phyloP scores from a whole-genome alignment of 2,113 vertebrate genomes.

The Tympanuchus pallidicinctus region DNA sequence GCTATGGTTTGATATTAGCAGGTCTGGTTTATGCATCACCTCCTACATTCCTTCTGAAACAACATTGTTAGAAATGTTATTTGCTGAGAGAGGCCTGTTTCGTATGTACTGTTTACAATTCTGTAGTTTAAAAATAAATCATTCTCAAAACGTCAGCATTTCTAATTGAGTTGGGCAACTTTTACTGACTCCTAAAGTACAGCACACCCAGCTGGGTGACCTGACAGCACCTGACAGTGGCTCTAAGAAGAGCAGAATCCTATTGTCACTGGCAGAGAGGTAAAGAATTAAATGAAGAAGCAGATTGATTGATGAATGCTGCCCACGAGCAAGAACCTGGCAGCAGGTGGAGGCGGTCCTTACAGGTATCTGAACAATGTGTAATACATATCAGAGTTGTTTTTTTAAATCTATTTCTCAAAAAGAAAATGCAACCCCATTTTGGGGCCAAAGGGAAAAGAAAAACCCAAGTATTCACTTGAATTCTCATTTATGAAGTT shows the following conservation, averaged over 20 bases:
- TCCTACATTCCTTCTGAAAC: not conserved
- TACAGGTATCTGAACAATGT: not conserved
- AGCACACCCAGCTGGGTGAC: not conserved
- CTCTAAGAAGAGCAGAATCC: not conserved
- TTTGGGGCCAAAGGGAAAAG: not conserved
- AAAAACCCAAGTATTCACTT: not conserved
- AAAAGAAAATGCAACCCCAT: not conserved
- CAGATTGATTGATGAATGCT: not conserved
- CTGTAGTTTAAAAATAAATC: not conserved
- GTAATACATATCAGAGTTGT: not conserved
- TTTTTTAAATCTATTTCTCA: not conserved
- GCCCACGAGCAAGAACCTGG: not conserved
- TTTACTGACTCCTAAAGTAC: not conserved
- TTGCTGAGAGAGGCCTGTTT: not conserved
- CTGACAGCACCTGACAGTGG: not conserved
- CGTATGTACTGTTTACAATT: not conserved
- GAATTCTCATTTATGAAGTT: not conserved
- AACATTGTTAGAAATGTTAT: not conserved
- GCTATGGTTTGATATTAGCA: not conserved
- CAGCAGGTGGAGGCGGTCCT: not conserved
- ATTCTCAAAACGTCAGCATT: not conserved
- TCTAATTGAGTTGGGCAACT: not conserved
- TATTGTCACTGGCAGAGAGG: not conserved
- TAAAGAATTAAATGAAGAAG: slow-evolving; percentile 11
- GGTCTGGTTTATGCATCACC: not conserved